Conservation (phyloP, 2,888 invertebrate genomes). For the Hesperia comma region DNA sequence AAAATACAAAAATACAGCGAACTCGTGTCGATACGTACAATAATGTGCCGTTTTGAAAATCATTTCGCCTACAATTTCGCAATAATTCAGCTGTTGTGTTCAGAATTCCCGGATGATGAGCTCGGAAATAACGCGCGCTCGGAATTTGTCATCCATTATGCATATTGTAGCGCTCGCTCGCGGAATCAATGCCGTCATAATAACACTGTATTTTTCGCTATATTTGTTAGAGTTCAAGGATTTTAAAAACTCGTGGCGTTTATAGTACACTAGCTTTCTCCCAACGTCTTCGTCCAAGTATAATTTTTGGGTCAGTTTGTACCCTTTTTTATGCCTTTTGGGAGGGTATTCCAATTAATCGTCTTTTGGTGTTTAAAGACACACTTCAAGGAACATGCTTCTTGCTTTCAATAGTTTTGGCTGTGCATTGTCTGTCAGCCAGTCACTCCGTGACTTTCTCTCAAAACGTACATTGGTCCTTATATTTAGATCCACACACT, state of each 20-base stretch:
- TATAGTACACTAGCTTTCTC: too few relatives aligned
- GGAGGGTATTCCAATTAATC: too few relatives aligned
- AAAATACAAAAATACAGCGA: constrained; percentile 6
- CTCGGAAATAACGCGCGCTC: constrained; percentile 11
- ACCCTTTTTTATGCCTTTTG: too few relatives aligned
- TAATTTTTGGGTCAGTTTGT: too few relatives aligned
- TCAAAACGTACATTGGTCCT: too few relatives aligned
- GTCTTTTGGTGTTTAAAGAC: too few relatives aligned
- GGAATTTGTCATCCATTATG: constrained; percentile 11
- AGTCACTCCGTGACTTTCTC: too few relatives aligned
- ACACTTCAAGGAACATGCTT: too few relatives aligned
- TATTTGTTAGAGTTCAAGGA: not conserved
- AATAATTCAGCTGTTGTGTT: constrained; percentile 17
- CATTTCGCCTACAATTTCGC: constrained; percentile 18
- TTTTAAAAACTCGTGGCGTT: not conserved
- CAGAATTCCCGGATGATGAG: constrained; percentile 17
- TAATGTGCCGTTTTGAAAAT: constrained; percentile 12
- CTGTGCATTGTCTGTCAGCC: too few relatives aligned
- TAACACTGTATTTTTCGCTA: not conserved
- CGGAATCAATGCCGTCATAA: constrained; percentile 3
- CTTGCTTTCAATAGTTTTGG: too few relatives aligned
- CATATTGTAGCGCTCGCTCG: constrained; percentile 10
- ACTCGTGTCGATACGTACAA: not conserved
- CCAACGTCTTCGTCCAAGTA: too few relatives aligned
- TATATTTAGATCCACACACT: too few relatives aligned